Conservation (phyloP, 2,797 vertebrate genomes). For the Thunnus albacares region DNA sequence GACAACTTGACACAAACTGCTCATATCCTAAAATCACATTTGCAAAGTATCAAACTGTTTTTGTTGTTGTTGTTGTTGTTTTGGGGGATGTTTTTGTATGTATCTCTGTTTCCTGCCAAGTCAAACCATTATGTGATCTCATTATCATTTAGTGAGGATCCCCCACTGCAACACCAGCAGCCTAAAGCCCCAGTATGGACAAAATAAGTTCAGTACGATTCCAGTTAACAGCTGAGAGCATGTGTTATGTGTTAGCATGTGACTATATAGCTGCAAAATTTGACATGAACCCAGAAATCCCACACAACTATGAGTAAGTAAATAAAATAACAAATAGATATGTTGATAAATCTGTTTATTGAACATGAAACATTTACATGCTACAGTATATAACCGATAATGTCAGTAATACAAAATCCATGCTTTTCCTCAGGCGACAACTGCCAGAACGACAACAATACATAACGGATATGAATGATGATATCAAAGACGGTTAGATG, state of each 20-base stretch:
- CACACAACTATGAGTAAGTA: neutral
- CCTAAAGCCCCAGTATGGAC: no score
- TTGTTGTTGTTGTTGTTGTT: neutral
- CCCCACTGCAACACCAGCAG: no score
- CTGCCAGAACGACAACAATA: neutral
- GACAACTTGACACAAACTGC: neutral
- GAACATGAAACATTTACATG: constrained; percentile 49
- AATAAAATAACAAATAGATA: neutral
- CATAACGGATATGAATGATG: neutral
- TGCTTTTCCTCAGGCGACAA: constrained; percentile 43
- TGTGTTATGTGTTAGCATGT: neutral
- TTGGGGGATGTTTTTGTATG: neutral
- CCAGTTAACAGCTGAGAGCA: neutral
- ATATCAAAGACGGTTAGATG: neutral
- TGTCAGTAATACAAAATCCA: constrained; percentile 37
- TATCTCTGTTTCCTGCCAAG: no score
- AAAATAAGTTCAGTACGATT: neutral
- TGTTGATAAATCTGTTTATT: constrained; percentile 62
- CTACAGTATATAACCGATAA: constrained; percentile 21
- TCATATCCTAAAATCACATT: neutral
- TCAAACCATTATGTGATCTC: neutral
- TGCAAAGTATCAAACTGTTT: neutral
- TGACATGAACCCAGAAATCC: no score
- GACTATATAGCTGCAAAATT: neutral
- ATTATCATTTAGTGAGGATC: neutral